Base-by-base conservation (phyloP, 2,888 invertebrate genomes). In the Orchestes rusci region DNA sequence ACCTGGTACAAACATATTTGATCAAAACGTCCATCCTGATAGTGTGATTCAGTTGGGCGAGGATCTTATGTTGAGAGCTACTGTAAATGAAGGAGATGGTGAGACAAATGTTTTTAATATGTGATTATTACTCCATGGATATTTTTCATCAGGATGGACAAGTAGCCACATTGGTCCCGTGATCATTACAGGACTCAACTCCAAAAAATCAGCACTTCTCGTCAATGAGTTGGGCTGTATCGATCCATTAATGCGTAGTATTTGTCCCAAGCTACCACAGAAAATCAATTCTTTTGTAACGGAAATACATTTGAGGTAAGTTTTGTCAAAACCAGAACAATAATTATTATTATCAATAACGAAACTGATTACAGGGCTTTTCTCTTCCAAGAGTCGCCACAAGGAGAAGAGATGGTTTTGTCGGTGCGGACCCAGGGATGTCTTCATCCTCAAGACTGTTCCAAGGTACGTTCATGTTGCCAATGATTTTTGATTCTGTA, bases 341-440 rank as follows among this genome's bases (percentile, higher is more conserved):
- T 17, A 10, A 35, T 7, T 23, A 23, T 7, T 10, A n/a, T 31
- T 31, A 7, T n/a, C 12, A 7, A n/a, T 7, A 12, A 7, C 5
- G 29, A 4, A 19, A 62, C 65, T 31, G 73, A 74, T 50, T 46
- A 38, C 20, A 69, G 74, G 37, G 75, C 76, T 1, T 73, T 77
- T 30, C 71, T 76, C 68, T 78, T 79, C 55, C 74, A 77, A 47
- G 76, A 73, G 10, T 75, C 76, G 70, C 67, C 64, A 15, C 73
- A 72, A 52, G 75, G 73, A 1, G 77, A 78, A 43, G 73, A 75
- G 53, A 69, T 78, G 62, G 61, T 74, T 2, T 61, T 79, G 50
- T 73, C 71, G 31, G 72, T 77, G 48, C 70, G 71, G 47, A 69
- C 77, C 48, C 66, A 70, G 1, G 79, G 73, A 1, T 79, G 78